Evolutionary conservation across 2,113 vertebrate genomes (phyloP), one percentile per base, ranked within the genome.

Genomic region (Balaenoptera acutorostrata): DNA sequence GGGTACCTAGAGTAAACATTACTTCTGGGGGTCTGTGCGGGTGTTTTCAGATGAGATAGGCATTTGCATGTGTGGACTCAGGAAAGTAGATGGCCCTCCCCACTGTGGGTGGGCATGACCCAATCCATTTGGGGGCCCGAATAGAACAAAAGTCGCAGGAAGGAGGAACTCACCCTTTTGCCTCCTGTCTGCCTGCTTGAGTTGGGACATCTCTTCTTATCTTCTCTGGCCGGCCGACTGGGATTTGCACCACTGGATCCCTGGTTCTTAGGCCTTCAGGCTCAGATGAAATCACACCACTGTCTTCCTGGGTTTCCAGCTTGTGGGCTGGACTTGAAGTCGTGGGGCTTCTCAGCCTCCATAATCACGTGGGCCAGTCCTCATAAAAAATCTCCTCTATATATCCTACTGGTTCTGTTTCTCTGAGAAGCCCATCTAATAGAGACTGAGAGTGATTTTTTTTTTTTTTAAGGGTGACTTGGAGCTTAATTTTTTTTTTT

Each of bases 91-190:
- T 6, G 9, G 18, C 20, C 27, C 2, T 6, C 14, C 52, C 8
- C n/a, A 39, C 1, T 2, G 36, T 10, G 21, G 33, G 25, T 14
- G 15, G 41, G 90, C 21, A 29, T 49, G 39, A 61, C 44, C 10
- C 5, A 36, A 5, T 31, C 25, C 33, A 21, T 3, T 3, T 3
- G 23, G 31, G 21, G 10, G 9, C 2, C 57, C 0, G 5, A 71
- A 29, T 0, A 36, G 33, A 29, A 64, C 14, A 2, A 18, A 80
- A 44, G 8, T 14, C 17, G 5, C 15, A 39, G 11, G 8, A 36
- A 63, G 39, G 9, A 14, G 27, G 59, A 33, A 6, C 36, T 49
- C 41, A 3, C 27, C 8, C 27, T 55, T 13, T 41, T 27, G 29
- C 29, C 18, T 55, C 36, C 63, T n/a, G 44, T 8, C 29, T 18